Evolutionary conservation across 2,113 vertebrate genomes (phyloP), one percentile per base, ranked within the genome.

Genomic region (Brachyhypopomus gauderio): DNA sequence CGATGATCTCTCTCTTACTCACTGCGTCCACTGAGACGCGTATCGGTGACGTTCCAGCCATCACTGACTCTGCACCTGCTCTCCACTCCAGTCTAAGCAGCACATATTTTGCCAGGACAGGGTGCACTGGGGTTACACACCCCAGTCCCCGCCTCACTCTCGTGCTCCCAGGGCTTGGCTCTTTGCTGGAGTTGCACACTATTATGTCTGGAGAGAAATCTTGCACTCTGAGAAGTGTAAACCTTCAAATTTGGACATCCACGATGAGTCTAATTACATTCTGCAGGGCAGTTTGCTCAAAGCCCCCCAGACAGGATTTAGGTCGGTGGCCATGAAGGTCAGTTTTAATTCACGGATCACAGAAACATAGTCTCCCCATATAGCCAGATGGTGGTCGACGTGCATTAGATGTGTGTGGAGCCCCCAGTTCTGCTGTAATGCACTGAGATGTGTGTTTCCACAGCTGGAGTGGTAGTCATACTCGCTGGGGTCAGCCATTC

Each of bases 401-500:
- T 60, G 6, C 19, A 14, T 25, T 30, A 30, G 64, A 34, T 36
- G 9, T 9, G 17, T 16, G 27, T 36, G 16, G 5, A 7, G 30
- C 17, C 19, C 67, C 7, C 75, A 17, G 41, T 22, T 27, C 17
- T 23, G n/a, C 41, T 5, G 55, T 58, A 27, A 72, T 7, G 22
- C 56, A 38, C 41, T 72, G 52, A 22, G 30, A 38, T 71, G 25
- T 73, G 3, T 86, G 59, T 84, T 55, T 85, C 72, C 87, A 22
- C 90, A 99, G 97, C 86, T 99, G 97, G 97, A 98, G 97, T 79
- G 97, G 97, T 59, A 98, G 97, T 90, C 97, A 99, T 72, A 97
- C 96, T 75, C 93, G 96, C 72, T 99, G 97, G 97, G 97, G 96
- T 74, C 97, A 98, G 86, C 95, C 95, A 0, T 99, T 99, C 89